phyloP scores from a whole-genome alignment of 2,888 invertebrate genomes.

The Ophion ellenae region DNA sequence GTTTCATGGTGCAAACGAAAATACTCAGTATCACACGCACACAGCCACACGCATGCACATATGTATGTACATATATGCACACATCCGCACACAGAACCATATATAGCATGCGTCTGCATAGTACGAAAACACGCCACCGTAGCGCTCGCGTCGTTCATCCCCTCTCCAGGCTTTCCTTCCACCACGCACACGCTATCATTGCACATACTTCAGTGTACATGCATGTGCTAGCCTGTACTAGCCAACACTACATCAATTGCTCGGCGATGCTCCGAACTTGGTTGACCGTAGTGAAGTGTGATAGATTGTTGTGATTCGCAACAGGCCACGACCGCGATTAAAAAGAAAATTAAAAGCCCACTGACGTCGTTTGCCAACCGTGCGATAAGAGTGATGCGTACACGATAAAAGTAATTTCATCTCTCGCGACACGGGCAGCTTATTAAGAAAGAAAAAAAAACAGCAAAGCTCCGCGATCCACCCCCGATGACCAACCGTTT shows the following conservation, averaged over 20 bases:
- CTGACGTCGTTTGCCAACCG: not conserved
- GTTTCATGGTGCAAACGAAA: too few relatives aligned
- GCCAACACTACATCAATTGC: not conserved
- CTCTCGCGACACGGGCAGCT: not conserved
- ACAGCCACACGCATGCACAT: too few relatives aligned
- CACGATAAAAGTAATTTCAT: not conserved
- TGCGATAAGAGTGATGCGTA: not conserved
- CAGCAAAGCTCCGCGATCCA: not conserved
- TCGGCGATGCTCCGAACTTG: slow-evolving; percentile 7
- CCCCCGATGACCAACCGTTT: slow-evolving; percentile 16
- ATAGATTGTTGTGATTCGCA: slow-evolving; percentile 5
- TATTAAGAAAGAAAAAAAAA: not conserved
- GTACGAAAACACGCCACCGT: not conserved
- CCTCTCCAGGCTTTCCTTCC: not conserved
- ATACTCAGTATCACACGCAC: too few relatives aligned
- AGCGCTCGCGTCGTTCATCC: not conserved
- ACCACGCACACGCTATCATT: not conserved
- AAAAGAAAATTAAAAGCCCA: not conserved
- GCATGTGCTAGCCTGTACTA: not conserved
- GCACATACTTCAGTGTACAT: not conserved
- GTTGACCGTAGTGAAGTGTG: slow-evolving; percentile 4
- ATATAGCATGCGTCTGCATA: not conserved
- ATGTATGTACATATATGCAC: too few relatives aligned
- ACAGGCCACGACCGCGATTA: not conserved
- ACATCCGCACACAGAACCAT: too few relatives aligned